These are phyloP conservation scores for Phymastichus coffea DNA, from an alignment of 1,140 invertebrate genomes.

Conservation along the genomic window DNA sequence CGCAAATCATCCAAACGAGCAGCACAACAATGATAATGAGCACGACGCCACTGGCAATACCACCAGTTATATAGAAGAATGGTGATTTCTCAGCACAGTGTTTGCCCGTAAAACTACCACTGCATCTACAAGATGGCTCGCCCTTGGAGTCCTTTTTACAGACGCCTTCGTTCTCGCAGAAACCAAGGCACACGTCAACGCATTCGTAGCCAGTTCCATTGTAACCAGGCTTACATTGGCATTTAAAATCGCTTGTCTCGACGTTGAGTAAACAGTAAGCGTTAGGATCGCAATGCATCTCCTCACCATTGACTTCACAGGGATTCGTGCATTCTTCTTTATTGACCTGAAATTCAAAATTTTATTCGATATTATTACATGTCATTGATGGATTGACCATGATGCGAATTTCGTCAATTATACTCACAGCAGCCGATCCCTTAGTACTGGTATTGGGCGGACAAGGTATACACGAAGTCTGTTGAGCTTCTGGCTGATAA, in stretches of 20 bases:
- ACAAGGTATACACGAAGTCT: conserved; percentile 84
- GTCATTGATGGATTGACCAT: too few relatives aligned
- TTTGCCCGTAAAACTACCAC: conserved; percentile 89
- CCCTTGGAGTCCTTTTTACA: conserved; percentile 85
- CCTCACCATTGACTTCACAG: conserved; percentile 80
- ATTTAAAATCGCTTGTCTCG: conserved; percentile 85
- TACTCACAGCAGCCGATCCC: conserved; percentile 73
- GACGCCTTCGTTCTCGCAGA: conserved; percentile 87
- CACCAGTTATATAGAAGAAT: conserved; percentile 91
- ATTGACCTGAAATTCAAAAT: conserved; percentile 61
- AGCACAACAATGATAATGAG: conserved; percentile 89
- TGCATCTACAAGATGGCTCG: conserved; percentile 83
- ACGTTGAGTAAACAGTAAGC: conserved; percentile 84
- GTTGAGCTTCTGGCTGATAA: conserved; percentile 89
- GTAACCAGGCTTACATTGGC: conserved; percentile 92
- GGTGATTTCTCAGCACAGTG: conserved; percentile 88
- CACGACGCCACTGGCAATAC: conserved; percentile 87
- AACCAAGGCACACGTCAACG: conserved; percentile 82
- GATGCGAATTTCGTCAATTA: conserved; percentile 1
- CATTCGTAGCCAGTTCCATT: conserved; percentile 84
- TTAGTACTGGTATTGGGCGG: conserved; percentile 91
- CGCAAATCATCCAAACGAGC: conserved; percentile 96
- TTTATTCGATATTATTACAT: too few relatives aligned
- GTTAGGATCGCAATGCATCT: conserved; percentile 84
- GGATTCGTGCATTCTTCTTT: conserved; percentile 88